Evolutionary conservation across 1,140 invertebrate species (phyloP), one percentile per base, ranked within the genome.

Genomic region (Antheraea mylitta): DNA sequence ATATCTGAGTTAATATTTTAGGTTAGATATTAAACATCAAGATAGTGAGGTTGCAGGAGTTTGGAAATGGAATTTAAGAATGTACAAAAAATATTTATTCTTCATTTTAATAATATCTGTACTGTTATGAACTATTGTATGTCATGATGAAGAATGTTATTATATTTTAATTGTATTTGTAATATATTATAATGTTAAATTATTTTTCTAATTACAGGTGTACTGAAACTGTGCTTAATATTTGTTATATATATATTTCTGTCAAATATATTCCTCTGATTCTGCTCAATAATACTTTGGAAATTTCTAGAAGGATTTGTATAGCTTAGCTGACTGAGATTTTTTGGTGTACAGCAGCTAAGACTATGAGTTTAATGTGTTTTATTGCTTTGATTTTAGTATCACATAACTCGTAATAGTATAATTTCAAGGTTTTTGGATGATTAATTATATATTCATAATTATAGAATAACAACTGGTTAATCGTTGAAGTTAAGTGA

Each of bases 341-440:
- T 53, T 16, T 53, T 4, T 30, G 22, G 38, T 7, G 11, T 11
- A 42, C 7, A 6, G 45, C 45, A 53, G 45, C 45, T 53, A 53
- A 53, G 45, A 53, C 0, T 16, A 16, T 53, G 6, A 11, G 45
- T 53, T 53, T 13, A 9, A 53, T 16, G 16, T n/a, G 0, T 53
- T 16, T 53, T 53, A 53, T 53, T 53, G 11, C 45, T 53, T 53
- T 53, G 45, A 53, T 53, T 53, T 53, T 53, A 53, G 45, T 53
- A 53, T 53, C 45, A 53, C 45, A 53, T 53, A 53, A 53, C 45
- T n/a, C 16, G 1, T 53, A 13, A 53, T 53, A 53, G 7, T 6
- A 53, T 53, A 16, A 16, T 16, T 13, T 6, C 11, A 53, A 16
- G 7, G 11, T 42, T 30, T 30, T 30, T 30, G 22, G 22, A 30